Base-by-base conservation (phyloP, 2,113 vertebrate genomes). In the Cavia aperea region DNA sequence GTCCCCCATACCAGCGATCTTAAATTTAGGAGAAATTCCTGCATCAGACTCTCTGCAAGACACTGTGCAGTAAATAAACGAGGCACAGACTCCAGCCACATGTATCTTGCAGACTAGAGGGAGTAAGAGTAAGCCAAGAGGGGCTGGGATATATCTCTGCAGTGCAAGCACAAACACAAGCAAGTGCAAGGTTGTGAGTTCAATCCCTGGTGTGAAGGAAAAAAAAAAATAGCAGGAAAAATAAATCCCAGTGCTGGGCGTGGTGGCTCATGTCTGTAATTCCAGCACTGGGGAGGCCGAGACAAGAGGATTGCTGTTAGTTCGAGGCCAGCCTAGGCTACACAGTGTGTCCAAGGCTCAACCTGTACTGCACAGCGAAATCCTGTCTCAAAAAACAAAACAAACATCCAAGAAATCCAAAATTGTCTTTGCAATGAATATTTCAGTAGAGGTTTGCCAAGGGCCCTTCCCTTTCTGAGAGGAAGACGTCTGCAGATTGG, bases 361-460 rank as follows among this genome's bases (percentile, higher is more conserved):
- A 21, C 62, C 33, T 36, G 33, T 15, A 68, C 16, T 70, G 18
- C 33, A 70, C 16, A 33, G 66, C 7, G 16, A 70, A 36, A 70
- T 70, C 7, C 68, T n/a, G 18, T 70, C 68, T 70, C 68, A 70
- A 70, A 39, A 70, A n/a, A 70, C n/a, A 33, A 4, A n/a, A 13
- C 4, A 63, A 29, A 29, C 62, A 70, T 39, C n/a, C 68, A 70
- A 70, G 18, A 62, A 16, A 15, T 18, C 21, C 10, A 36, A 54
- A 91, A 70, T 49, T 49, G 29, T 75, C 77, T 77, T 89, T 77
- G 72, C 5, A 81, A 77, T n/a, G 56, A 88, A 93, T 93, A 39
- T 85, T 70, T 54, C 49, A 46, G 23, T 9, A 11, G 72, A 72
- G 75, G 43, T 60, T 81, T 68, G 82, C 46, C 33, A 33, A 91